Evolutionary conservation across 2,797 vertebrate species (phyloP).

Genomic region (Typhlichthys subterraneus): DNA sequence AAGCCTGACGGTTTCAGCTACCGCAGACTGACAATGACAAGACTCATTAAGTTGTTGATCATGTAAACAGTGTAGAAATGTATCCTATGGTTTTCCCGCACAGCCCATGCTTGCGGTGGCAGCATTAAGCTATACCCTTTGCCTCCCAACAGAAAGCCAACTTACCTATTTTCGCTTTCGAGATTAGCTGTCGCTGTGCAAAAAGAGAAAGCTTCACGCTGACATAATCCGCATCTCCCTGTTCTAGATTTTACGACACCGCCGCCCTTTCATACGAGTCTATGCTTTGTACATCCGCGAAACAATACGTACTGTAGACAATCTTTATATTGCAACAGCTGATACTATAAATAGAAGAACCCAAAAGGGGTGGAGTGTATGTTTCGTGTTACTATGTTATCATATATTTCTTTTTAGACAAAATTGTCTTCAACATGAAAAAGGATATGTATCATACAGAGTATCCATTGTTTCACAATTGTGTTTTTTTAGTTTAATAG

Average conservation of each 20-base stretch:
- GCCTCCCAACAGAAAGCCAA: constrained; percentile 21
- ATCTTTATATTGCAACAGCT: constrained; percentile 82
- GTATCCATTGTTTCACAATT: rapidly evolving
- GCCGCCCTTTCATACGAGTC: constrained; percentile 53
- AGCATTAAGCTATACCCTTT: constrained; percentile 26
- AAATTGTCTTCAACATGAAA: rapidly evolving
- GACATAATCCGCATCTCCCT: constrained; percentile 49
- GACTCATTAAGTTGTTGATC: constrained; percentile 14
- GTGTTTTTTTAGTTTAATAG: neutral
- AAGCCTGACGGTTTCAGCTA: neutral
- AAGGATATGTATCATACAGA: rapidly evolving
- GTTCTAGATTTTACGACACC: constrained; percentile 33
- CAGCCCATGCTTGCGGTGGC: constrained; percentile 7
- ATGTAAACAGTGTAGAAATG: neutral
- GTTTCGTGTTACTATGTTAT: neutral
- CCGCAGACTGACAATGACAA: constrained; percentile 11
- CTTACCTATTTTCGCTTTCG: constrained; percentile 49
- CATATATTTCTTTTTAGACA: neutral
- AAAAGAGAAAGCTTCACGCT: constrained; percentile 46
- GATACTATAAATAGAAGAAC: constrained; percentile 79
- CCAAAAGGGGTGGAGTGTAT: constrained; percentile 47
- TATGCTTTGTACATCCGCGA: constrained; percentile 63
- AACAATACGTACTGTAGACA: constrained; percentile 67
- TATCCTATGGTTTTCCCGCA: constrained; percentile 7
- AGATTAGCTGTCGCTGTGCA: constrained; percentile 31